A percentile compares a stretch with the other conserved stretches of the same genome.
Evolutionary conservation across 2,113 vertebrate genomes (phyloP).

Genomic region (Cervus canadensis): DNA sequence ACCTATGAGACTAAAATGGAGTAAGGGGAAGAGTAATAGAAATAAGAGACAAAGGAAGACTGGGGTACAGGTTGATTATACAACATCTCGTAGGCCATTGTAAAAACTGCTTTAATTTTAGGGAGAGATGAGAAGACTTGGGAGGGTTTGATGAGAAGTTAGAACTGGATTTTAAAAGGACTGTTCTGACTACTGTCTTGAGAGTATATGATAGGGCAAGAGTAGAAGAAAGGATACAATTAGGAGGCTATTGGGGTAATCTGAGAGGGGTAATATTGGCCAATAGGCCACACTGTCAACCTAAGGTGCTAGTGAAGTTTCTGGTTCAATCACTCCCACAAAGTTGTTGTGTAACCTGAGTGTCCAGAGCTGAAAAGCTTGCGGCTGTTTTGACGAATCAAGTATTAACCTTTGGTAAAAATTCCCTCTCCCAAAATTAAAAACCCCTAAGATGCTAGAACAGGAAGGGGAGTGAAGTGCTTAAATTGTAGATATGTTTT

Average conservation of each 20-base stretch:
- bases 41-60: neutral
- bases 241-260: neutral
- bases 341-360: no score
- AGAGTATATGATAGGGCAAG: neutral
- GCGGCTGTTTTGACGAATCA: no score
- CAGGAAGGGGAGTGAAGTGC: no score
- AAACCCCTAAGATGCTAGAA: no score
- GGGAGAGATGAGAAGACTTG: neutral
- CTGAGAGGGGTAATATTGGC: neutral
- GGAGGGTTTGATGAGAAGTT: neutral
- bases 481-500: no score
- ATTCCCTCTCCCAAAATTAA: no score
- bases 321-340: no score
- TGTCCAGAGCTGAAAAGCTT: no score
- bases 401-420: no score
- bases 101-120: neutral
- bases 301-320: no score
- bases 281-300: no score
- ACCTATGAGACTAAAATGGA: neutral
- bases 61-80: neutral
- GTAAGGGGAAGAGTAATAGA: neutral
- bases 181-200: neutral
- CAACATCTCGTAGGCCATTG: neutral
- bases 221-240: neutral
- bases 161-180: neutral